Percentiles rank a stretch among this genome's conserved stretches.
phyloP scores from a whole-genome alignment of 2,113 vertebrate genomes.

The Arenaria interpres region DNA sequence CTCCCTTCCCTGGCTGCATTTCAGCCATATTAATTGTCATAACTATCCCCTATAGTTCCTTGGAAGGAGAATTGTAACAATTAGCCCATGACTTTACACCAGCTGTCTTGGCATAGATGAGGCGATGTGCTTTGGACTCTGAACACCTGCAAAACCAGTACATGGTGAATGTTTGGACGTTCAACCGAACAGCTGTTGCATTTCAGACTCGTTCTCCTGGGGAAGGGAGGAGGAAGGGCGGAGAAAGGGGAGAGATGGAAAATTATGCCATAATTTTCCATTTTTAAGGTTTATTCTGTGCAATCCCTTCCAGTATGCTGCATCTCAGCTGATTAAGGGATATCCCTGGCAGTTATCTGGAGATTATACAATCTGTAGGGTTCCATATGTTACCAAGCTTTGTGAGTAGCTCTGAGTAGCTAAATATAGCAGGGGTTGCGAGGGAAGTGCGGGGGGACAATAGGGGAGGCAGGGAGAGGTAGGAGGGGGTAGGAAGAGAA shows the following conservation, averaged over 20 bases:
- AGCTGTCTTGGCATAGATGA: constrained; percentile 33
- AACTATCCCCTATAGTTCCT: constrained; percentile 37
- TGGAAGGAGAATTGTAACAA: constrained; percentile 41
- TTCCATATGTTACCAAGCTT: neutral
- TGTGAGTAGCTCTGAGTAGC: neutral
- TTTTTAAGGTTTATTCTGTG: neutral
- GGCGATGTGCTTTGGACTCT: neutral
- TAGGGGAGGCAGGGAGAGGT: too few relatives aligned
- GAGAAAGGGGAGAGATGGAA: neutral
- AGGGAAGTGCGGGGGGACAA: too few relatives aligned
- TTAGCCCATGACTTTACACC: constrained; percentile 46
- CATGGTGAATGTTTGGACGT: constrained; percentile 12
- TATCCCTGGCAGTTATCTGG: neutral
- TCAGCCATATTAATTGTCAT: constrained; percentile 36
- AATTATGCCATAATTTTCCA: neutral
- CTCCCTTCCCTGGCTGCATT: neutral
- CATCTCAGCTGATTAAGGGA: neutral
- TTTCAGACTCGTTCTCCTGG: neutral
- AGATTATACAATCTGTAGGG: neutral
- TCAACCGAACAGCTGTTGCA: constrained; percentile 39
- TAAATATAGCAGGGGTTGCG: neutral
- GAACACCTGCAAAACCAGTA: constrained; percentile 48
- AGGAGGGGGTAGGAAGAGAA: neutral
- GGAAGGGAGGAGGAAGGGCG: too few relatives aligned
- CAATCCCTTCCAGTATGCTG: neutral